These are phyloP conservation scores for Orchesella flavescens DNA, from an alignment of 2,888 invertebrate genomes.

Conservation along the genomic window DNA sequence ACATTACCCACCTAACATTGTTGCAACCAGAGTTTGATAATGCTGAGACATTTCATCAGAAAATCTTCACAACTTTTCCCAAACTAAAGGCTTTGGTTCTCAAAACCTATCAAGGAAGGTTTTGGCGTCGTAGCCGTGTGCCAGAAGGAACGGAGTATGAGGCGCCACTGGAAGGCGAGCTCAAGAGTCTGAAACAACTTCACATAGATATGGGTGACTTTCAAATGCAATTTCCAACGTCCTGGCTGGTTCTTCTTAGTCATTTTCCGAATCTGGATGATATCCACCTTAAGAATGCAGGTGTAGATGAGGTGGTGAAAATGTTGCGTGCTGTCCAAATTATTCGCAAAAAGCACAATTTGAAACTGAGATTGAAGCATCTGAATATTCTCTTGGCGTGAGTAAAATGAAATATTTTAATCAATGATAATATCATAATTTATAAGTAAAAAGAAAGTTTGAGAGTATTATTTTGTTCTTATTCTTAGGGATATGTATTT, in stretches of 20 bases:
- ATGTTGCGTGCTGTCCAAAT: neutral
- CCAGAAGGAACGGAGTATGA: neutral
- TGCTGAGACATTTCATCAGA: neutral
- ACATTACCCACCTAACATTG: neutral
- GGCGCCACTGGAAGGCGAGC: neutral
- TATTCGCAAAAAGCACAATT: neutral
- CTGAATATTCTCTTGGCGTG: constrained; percentile 1
- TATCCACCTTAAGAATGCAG: neutral
- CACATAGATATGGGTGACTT: neutral
- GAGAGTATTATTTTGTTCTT: neutral
- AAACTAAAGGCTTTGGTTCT: neutral
- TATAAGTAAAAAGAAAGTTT: neutral
- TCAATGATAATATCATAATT: no score
- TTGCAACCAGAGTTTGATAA: neutral
- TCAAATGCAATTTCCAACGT: neutral
- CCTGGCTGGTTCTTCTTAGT: neutral
- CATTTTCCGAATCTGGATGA: neutral
- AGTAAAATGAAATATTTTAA: neutral
- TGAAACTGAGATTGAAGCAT: neutral
- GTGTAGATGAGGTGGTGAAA: neutral
- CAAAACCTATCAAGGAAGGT: no score
- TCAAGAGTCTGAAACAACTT: neutral
- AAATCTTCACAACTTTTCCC: neutral
- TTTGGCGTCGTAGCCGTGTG: neutral
- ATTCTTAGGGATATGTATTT: neutral